Base-by-base conservation (phyloP, 2,888 invertebrate genomes). In the Drosophila cognata region DNA sequence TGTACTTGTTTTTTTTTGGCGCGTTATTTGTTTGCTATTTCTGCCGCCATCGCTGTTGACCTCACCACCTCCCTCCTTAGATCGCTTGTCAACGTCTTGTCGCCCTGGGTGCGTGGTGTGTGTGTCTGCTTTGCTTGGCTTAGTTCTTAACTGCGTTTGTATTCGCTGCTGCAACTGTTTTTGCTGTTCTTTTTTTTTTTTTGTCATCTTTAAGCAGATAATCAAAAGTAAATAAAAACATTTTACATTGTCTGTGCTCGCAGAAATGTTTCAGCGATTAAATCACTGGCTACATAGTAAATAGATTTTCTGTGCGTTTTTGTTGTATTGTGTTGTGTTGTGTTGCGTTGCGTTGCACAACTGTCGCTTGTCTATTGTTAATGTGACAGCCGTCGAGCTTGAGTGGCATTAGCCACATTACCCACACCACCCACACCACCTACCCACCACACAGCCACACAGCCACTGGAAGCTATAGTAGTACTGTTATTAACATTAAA, bases 221-320 rank as follows among this genome's bases (percentile, higher is more conserved):
- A 78, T 78, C 79, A 79, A 75, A 75, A 79, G 68, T 71, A 79
- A 78, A 78, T 78, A 78, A 79, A 76, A 77, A 65, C 77, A 71
- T 71, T 79, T 78, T 71, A 62, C 64, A 71, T 62, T 70, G 60
- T 71, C 68, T 58, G 60, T 38, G 57, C 56, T 25, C 35, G 16
- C 55, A 48, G 31, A 58, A 71, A 61, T 77, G 66, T 61, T 58
- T 46, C 58, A 53, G 55, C 52, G 71, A 63, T 72, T 58, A 63
- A 71, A 71, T 71, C 71, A 53, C 62, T 31, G 77, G 58, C 77
- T 46, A 52, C 55, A 64, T 50, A 64, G 77, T 71, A 77, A 77
- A 74, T 77, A 74, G 77, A 74, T 72, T 71, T 77, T 31, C 18
- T 43, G 28, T n/a, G 38, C 38, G 25, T 29, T 51, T 18, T 28